Evolutionary conservation across 2,797 vertebrate genomes (phyloP), one percentile per base, ranked within the genome.

Genomic region (Danio aesculapii): DNA sequence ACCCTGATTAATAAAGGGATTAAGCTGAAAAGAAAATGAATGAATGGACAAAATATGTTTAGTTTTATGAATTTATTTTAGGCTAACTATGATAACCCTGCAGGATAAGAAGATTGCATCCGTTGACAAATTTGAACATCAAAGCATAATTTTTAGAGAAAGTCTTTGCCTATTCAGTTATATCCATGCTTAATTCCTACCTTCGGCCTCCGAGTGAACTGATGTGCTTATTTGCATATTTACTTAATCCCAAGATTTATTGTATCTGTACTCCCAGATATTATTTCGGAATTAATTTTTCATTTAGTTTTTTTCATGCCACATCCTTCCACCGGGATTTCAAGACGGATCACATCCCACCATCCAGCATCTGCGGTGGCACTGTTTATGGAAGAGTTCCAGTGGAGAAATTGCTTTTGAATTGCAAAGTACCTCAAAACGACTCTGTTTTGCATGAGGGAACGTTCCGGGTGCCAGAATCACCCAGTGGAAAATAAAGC

Each of bases 351-450:
- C 83, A 64, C 73, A 47, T 73, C 57, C 62, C 59, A 52, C 46
- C 88, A 82, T 58, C 73, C 80, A 81, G 76, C 88, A 88, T 90
- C 83, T 90, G 81, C 84, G 75, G 82, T 90, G 77, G 84, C 81
- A 85, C 75, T 87, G 81, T 88, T 86, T 80, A 71, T 87, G 84
- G 85, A 85, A 41, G 11, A 30, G 59, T 49, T 90, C 80, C 71
- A 90, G 76, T 86, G 19, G 66, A 83, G 73, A 77, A 83, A 82
- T 77, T 12, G 50, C 17, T 76, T 62, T 87, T 91, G 86, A 86
- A 89, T 84, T 84, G 70, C 12, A 17, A 72, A 88, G 87, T 88
- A 55, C 81, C 46, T 55, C 47, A 84, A 85, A 86, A 84, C 82
- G 12, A 84, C 85, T 82, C 44, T 82, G 77, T 88, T 89, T 78